These are phyloP conservation scores for Corapipo altera DNA, from an alignment of 2,113 vertebrate genomes.

Conservation along the genomic window DNA sequence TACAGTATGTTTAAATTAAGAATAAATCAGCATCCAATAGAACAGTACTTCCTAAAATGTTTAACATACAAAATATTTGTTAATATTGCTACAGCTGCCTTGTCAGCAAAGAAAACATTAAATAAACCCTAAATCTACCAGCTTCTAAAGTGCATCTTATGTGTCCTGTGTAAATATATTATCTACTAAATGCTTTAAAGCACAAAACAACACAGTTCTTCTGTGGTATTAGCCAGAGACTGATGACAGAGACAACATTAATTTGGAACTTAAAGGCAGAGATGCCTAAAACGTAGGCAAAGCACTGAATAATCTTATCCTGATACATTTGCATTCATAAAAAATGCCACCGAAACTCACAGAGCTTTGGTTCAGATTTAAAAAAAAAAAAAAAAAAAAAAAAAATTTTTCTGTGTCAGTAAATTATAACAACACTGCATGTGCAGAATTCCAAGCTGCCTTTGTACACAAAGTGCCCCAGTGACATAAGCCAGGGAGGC, in stretches of 20 bases:
- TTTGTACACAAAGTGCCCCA: neutral
- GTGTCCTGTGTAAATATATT: neutral
- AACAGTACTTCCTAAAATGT: neutral
- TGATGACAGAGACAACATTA: neutral
- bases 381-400: neutral
- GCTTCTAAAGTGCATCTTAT: neutral
- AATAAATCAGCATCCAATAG: neutral
- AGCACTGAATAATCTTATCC: neutral
- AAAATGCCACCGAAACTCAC: neutral
- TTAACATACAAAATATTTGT: neutral
- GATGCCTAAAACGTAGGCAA: neutral
- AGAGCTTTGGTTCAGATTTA: neutral
- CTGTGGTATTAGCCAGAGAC: neutral
- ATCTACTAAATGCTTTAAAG: neutral
- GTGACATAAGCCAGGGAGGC: neutral
- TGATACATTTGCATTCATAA: neutral
- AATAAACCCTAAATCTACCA: neutral
- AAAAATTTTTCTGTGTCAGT: neutral
- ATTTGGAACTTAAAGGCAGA: neutral
- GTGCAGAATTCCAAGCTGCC: neutral
- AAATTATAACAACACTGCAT: neutral
- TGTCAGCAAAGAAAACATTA: neutral
- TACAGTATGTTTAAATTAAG: neutral
- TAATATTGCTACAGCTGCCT: neutral
- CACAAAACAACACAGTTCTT: fast-evolving